Conservation (phyloP, 2,888 invertebrate genomes). For the Lasioglossum lativentre region DNA sequence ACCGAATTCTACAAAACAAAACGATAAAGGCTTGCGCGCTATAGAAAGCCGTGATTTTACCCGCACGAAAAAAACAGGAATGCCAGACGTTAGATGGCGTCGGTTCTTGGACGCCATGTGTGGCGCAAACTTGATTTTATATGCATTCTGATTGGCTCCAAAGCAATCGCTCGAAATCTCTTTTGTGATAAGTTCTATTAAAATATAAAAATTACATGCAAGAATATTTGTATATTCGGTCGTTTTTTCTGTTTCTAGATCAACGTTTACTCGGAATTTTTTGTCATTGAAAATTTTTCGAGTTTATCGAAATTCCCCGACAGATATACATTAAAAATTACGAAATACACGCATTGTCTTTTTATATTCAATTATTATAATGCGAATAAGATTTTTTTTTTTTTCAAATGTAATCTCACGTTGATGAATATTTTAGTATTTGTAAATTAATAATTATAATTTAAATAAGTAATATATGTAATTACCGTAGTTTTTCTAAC, state of each 20-base stretch:
- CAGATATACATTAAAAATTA: background rate
- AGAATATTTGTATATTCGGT: background rate
- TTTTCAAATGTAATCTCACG: background rate
- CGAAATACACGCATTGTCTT: background rate
- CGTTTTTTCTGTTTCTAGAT: background rate
- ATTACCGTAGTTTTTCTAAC: background rate
- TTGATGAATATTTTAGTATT: background rate
- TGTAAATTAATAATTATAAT: background rate
- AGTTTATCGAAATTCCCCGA: background rate
- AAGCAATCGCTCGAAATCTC: slow-evolving; percentile 29
- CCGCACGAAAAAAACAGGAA: slow-evolving; percentile 81
- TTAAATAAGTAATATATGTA: background rate
- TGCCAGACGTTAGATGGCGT: slow-evolving; percentile 84
- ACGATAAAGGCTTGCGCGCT: slow-evolving; percentile 72
- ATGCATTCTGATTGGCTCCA: slow-evolving; percentile 55
- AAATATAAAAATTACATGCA: slow-evolving; percentile 9
- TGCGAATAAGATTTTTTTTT: slow-evolving; percentile 4
- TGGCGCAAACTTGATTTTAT: slow-evolving; percentile 66
- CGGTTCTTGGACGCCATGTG: slow-evolving; percentile 80
- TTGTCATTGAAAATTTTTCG: background rate
- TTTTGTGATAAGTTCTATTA: slow-evolving; percentile 33
- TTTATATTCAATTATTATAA: background rate
- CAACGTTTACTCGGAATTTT: background rate
- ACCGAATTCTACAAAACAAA: slow-evolving; percentile 67
- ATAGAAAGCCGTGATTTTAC: slow-evolving; percentile 76